Conservation (phyloP, 2,113 vertebrate species). For the Apaloderma vittatum region DNA sequence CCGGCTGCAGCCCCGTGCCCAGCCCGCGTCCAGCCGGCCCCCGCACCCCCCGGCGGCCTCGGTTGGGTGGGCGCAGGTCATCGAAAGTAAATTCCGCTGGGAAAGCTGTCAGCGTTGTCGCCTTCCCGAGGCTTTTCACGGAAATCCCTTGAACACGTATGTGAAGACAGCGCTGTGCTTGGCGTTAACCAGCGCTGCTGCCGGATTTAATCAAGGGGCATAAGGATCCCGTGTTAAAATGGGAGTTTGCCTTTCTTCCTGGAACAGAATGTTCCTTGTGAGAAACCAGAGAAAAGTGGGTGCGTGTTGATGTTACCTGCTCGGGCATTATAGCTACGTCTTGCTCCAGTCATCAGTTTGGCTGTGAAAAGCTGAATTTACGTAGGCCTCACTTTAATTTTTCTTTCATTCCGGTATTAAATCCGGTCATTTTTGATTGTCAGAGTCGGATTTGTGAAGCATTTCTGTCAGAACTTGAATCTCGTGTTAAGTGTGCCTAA, state of each 20-base stretch:
- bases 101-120: background rate
- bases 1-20: background rate
- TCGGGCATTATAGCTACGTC: rapidly evolving
- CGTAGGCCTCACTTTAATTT: background rate
- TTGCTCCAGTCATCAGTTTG: rapidly evolving
- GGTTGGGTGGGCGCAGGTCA: rapidly evolving
- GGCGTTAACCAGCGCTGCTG: background rate
- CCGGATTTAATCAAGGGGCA: background rate
- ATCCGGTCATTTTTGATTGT: background rate
- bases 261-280: background rate
- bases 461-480: background rate
- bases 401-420: background rate
- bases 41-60: background rate
- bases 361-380: background rate
- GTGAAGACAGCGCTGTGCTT: background rate
- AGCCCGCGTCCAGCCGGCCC: background rate
- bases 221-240: background rate
- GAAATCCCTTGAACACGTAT: background rate
- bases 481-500: background rate
- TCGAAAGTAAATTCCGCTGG: too few relatives aligned
- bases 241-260: background rate
- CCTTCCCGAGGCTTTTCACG: background rate
- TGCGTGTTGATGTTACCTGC: background rate
- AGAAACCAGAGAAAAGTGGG: background rate
- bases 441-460: background rate